Evolutionary conservation across 2,888 invertebrate species (phyloP), one percentile per base, ranked within the genome.

Genomic region (Meiosimyza platycephala): DNA sequence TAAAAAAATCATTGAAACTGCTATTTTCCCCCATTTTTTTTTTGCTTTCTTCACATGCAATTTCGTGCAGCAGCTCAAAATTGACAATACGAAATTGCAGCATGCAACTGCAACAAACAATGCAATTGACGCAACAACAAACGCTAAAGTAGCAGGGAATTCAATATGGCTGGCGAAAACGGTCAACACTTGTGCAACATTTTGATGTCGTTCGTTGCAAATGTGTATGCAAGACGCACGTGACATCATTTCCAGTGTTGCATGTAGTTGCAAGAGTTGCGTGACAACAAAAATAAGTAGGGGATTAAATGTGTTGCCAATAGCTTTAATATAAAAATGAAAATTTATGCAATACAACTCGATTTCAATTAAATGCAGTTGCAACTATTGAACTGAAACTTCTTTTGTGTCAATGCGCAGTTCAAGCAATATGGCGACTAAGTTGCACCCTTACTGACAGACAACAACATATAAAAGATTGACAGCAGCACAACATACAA

Each of bases 261-360:
- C 63, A 18, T 63, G 18, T 48, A 47, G 6, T 62, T 33, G 22
- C 16, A 2, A 15, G 13, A 13, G 11, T 40, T 40, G 33, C 15
- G 62, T 40, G 48, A 63, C 16, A 47, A 47, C 47, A 9, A 47
- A 13, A 28, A 28, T 15, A 33, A 33, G 15, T n/a, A 18, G 16
- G 33, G 11, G 18, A 40, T 16, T 40, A 63, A 47, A 48, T 48
- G 15, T 11, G 62, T 57, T n/a, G 40, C 62, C 15, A 62, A 40
- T 9, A 5, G 40, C 40, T 40, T 40, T 40, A 13, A 50, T 12
- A 51, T 64, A 64, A 51, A 64, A 64, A 15, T 18, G 7, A 13
- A 22, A 64, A 64, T 64, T 64, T 64, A 51, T 64, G 64, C 51
- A 22, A 18, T 2, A 12, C 64, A 51, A 18, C 50, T 9, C 40